These are phyloP conservation scores for Peromyscus polionotus DNA, from an alignment of 2,113 vertebrate genomes.

Conservation along the genomic window DNA sequence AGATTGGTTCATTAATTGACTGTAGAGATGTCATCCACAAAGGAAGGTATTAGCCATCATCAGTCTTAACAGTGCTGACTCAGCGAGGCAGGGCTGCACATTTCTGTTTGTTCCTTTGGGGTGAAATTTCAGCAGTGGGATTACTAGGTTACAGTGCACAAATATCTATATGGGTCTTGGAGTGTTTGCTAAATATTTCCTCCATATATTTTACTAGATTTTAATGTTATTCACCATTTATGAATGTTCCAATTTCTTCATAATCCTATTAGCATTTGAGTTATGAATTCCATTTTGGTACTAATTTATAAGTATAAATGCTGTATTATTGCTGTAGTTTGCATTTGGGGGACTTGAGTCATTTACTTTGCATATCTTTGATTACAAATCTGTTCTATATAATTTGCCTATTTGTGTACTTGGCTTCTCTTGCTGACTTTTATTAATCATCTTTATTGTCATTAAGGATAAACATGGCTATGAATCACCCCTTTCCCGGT, in stretches of 20 bases:
- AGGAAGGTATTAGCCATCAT: constrained; percentile 49
- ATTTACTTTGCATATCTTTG: constrained; percentile 49
- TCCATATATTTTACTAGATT: neutral
- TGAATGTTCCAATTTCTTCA: constrained; percentile 31
- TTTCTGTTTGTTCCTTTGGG: constrained; percentile 22
- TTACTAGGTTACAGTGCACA: neutral
- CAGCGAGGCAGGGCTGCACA: neutral
- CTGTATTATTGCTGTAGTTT: constrained; percentile 37
- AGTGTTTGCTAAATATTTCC: constrained; percentile 20
- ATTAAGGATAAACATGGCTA: neutral
- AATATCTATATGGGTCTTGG: neutral
- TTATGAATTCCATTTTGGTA: constrained; percentile 49
- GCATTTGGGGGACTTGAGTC: neutral
- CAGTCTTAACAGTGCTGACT: constrained; percentile 66
- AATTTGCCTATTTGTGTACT: neutral
- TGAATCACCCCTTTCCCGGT: neutral
- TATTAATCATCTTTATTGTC: constrained; percentile 1
- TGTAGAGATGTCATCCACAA: constrained; percentile 72
- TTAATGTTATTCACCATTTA: neutral
- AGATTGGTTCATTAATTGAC: constrained; percentile 79
- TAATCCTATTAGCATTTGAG: constrained; percentile 16
- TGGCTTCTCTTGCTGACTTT: constrained; percentile 7
- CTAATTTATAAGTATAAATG: constrained; percentile 46
- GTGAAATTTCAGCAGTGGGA: constrained; percentile 10
- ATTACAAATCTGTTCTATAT: constrained; percentile 37